Base-by-base conservation (phyloP, 2,113 vertebrate species). In the Anser cygnoides region DNA sequence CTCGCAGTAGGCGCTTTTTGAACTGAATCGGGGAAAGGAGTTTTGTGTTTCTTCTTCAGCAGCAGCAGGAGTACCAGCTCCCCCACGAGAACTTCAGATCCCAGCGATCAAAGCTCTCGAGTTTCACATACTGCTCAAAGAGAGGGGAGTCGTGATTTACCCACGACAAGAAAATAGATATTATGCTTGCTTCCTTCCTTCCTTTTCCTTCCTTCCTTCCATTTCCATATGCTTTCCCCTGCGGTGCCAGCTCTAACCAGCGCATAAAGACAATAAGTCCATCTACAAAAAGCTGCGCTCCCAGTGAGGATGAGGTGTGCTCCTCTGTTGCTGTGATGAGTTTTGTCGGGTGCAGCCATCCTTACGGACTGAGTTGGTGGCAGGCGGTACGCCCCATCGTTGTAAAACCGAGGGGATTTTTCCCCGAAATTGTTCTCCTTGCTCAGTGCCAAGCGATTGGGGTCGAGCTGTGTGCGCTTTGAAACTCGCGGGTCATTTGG, bases 1-100 rank as follows among this genome's bases (percentile, higher is more conserved):
- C 85, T 90, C 92, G 66, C 96, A 92, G 88, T 93, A 94, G 90
- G 92, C 88, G 93, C 75, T 94, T 96, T 95, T 92, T 90, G 93
- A 95, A 90, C 78, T 84, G 88, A 86, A 71, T 44, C n/a, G 73
- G 61, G 86, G 57, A 68, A 75, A 91, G 70, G 66, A 94, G 90
- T 92, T 94, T 84, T 88, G 85, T 96, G 94, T 97, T 97, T 90
- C 93, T 89, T 43, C 81, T 63, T 58, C 93, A 83, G 90, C 81
- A 83, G 92, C 87, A 85, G 90, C 65, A 71, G 81, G 82, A 88
- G 68, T 81, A 92, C 87, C 85, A 93, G 92, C 90, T 93, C 91
- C 91, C 91, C 89, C 84, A 68, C 35, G 52, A 93, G 91, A 93
- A 94, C 89, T 92, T 94, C 43, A 80, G 90, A 85, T 88, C 90